Base-by-base conservation (phyloP, 2,888 invertebrate genomes). In the Cantharis nigra region DNA sequence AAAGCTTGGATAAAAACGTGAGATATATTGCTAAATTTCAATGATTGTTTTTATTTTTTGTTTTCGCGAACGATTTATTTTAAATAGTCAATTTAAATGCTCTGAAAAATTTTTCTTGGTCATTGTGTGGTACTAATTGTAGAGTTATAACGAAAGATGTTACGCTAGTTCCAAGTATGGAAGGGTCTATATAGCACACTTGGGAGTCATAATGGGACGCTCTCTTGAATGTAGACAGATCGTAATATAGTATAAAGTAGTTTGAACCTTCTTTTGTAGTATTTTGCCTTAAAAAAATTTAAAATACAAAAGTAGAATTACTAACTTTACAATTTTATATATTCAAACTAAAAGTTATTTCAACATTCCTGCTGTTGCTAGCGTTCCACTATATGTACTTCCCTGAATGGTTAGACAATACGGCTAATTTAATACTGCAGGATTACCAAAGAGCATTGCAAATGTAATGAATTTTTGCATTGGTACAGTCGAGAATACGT, bases 201-300 rank as follows among this genome's bases (percentile, higher is more conserved):
- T 30, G 83, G 81, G 83, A 77, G 80, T 74, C 80, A 78, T 82
- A 81, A 80, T 72, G 69, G 74, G 79, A 78, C 78, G 79, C 78
- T 67, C 74, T 79, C 77, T 78, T 77, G 79, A 78, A 82, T 78
- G 78, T 72, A 81, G 79, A 72, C 78, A 78, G 78, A 81, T 83
- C 78, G 80, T 82, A 75, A 80, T 71, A 75, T 49, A 49, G 49
- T 49, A 49, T 63, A 71, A 30, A 71, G 30, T 33, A 71, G 49
- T 62, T 49, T 71, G 33, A 67, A 20, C 65, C 65, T 67, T 67
- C 65, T 67, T 67, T 67, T 67, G 65, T 67, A 67, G 65, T 23
- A 67, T 23, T 49, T 23, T 67, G 65, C 26, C 20, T 67, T 23
- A 67, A 67, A 64, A 67, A 72, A 72, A 72, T 30, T 70, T 70